phyloP scores from a whole-genome alignment of 2,888 invertebrate species.

The Malachius bipustulatus region DNA sequence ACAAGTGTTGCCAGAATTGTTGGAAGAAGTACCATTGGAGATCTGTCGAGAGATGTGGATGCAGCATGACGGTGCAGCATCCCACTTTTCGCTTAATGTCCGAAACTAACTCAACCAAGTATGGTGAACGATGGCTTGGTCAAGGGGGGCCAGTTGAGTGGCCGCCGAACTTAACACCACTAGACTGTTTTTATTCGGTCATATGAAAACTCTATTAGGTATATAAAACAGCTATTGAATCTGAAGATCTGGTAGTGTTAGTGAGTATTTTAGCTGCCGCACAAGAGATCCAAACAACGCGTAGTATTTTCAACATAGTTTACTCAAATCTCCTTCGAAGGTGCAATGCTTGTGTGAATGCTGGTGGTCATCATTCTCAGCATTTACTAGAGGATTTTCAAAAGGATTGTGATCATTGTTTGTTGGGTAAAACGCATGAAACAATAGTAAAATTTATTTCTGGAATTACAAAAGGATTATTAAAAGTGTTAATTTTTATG shows the following conservation, averaged over 20 bases:
- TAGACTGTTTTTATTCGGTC: background rate
- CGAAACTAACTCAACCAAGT: constrained; percentile 1
- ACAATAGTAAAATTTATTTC: no score
- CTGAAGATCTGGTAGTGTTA: constrained; percentile 2
- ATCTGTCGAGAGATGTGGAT: constrained; percentile 1
- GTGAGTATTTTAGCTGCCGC: constrained; percentile 1
- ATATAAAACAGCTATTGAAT: constrained; percentile 1
- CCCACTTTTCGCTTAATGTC: constrained; percentile 1
- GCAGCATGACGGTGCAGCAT: constrained; percentile 1
- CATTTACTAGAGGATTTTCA: background rate
- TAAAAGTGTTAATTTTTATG: no score
- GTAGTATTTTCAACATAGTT: background rate
- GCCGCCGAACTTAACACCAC: constrained; percentile 3
- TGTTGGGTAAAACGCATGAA: background rate
- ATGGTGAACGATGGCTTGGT: constrained; percentile 3
- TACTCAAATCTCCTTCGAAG: background rate
- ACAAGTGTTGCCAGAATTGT: constrained; percentile 1
- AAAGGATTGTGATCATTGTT: background rate
- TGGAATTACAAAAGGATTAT: no score
- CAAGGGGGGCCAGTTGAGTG: background rate
- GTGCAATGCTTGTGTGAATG: constrained; percentile 1
- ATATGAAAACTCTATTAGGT: background rate
- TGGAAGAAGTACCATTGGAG: constrained; percentile 3
- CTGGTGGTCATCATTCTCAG: constrained; percentile 3
- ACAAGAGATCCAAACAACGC: constrained; percentile 3